These are phyloP conservation scores for Phrynocephalus forsythii DNA, from an alignment of 2,797 vertebrate species.

Conservation along the genomic window DNA sequence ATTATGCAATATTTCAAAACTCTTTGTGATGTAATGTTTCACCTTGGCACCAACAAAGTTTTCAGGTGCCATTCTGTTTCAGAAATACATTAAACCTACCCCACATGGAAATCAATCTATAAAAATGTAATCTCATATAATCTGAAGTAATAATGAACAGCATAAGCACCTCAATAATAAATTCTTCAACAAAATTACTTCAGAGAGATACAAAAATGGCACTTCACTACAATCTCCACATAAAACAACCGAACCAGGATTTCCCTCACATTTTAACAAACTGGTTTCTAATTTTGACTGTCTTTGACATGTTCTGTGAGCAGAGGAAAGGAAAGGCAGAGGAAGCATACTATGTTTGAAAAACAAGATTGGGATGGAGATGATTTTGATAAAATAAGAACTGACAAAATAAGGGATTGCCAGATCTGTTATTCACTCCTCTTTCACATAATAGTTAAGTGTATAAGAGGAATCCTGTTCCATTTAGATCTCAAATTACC, in stretches of 20 bases:
- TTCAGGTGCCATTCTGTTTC: not conserved
- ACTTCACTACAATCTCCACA: not conserved
- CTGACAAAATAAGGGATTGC: not conserved
- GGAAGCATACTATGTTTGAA: too few relatives aligned
- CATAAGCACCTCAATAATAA: not conserved
- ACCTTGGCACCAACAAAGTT: not conserved
- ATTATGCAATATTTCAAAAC: not conserved
- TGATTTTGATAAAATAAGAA: not conserved
- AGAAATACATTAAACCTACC: not conserved
- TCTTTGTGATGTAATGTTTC: not conserved
- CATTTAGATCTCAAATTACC: too few relatives aligned
- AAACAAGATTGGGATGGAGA: not conserved
- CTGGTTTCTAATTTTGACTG: not conserved
- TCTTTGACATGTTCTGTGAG: not conserved
- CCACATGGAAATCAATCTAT: not conserved
- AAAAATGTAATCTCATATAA: not conserved
- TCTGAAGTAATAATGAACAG: not conserved
- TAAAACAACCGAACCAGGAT: not conserved
- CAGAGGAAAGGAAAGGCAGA: not conserved
- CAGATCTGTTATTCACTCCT: too few relatives aligned
- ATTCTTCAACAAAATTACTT: not conserved
- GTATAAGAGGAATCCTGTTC: too few relatives aligned
- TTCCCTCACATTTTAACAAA: slow-evolving; percentile 1
- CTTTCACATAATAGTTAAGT: too few relatives aligned
- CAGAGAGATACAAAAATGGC: not conserved